Evolutionary conservation across 2,888 invertebrate species (phyloP), one percentile per base, ranked within the genome.

Genomic region (Sicus ferrugineus): DNA sequence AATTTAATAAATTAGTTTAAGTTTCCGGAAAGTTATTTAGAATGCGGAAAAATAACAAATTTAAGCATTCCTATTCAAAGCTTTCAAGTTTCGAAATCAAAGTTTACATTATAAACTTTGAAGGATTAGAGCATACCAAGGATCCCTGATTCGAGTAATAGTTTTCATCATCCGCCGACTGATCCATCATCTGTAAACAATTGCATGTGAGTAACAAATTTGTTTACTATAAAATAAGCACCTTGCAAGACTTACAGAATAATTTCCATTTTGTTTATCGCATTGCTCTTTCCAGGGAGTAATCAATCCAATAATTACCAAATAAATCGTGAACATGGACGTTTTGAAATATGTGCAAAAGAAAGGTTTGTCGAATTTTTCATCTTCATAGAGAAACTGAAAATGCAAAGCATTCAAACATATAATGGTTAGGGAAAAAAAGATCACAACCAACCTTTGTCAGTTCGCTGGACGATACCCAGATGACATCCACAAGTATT

Each of bases 311-410:
- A 97, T 91, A 54, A 97, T 93, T 78, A 96, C 85, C 75, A 98
- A 88, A 86, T 98, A 98, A 73, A 98, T 87, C 70, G 94, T 92
- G 80, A 98, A 95, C 90, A 98, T 90, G 46, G 95, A 96, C 70
- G 96, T 96, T 86, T 97, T 96, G 72, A 97, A 88, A 85, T 98
- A 98, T 23, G 97, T 96, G 79, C 93, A 93, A 86, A 98, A 95
- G 87, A 97, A 98, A 63, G 98, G 98, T 81, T 97, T 95, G 80
- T 95, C 91, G 81, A 92, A 94, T 71, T 93, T 89, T 82, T 93
- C 93, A 86, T 95, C 92, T 78, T 89, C 88, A 83, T 95, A 95
- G 74, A 95, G 89, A 84, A 92, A 94, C 96, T 97, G 87, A 69
- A 90, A 90, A 79, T 2, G 9, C 58, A 61, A 23, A 3, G 6